Conservation (phyloP, 2,797 vertebrate species). For the Yasuhikotakia modesta region DNA sequence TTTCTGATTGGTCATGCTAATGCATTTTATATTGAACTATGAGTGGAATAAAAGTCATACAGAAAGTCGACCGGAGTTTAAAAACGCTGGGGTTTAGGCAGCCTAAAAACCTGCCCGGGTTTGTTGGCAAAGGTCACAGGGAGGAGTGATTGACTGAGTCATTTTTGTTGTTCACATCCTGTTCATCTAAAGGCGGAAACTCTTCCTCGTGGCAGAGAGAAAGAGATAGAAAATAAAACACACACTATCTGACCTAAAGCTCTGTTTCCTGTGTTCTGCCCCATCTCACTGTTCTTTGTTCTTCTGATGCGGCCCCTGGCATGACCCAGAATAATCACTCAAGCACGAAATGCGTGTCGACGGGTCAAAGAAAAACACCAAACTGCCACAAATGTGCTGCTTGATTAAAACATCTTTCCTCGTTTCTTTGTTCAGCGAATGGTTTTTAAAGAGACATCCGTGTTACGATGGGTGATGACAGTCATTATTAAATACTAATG, state of each 20-base stretch:
- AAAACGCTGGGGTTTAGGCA: neutral
- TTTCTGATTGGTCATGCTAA: neutral
- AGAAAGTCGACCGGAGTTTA: neutral
- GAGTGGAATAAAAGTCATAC: neutral
- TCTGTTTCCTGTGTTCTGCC: conserved; percentile 48
- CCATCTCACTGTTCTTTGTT: conserved; percentile 19
- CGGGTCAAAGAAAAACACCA: conserved; percentile 9
- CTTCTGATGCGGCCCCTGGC: conserved; percentile 20
- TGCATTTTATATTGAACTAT: neutral
- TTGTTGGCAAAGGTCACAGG: conserved; percentile 1
- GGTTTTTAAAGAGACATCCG: neutral
- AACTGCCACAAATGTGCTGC: conserved; percentile 5
- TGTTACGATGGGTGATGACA: neutral
- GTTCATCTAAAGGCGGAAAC: conserved; percentile 19
- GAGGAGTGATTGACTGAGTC: conserved; percentile 11
- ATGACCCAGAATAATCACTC: conserved; percentile 28
- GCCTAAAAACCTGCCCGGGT: neutral
- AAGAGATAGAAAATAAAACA: conserved; percentile 26
- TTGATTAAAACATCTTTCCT: neutral
- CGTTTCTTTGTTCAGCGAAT: neutral
- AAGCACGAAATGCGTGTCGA: conserved; percentile 29
- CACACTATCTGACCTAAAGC: conserved; percentile 36
- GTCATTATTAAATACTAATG: too few relatives aligned
- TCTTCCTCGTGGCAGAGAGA: conserved; percentile 41
- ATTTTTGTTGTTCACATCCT: conserved; percentile 49